phyloP scores from a whole-genome alignment of 2,797 vertebrate genomes.

The Gymnothorax javanicus region DNA sequence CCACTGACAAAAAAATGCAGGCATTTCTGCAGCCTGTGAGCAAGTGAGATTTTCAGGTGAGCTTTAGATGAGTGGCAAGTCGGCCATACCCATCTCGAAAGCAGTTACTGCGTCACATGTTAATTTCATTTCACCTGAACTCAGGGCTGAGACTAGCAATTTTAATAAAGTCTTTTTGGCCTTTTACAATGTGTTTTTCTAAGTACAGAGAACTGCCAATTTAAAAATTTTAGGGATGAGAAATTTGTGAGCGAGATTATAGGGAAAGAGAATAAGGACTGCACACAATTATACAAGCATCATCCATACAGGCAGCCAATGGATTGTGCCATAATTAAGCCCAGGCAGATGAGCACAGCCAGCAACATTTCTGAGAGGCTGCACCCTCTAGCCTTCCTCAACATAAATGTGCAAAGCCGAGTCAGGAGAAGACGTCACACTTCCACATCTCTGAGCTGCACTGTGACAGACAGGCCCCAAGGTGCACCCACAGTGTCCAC shows the following conservation, averaged over 20 bases:
- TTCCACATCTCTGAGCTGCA: neutral
- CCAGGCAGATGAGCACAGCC: neutral
- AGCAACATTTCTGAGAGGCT: neutral
- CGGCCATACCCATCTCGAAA: neutral
- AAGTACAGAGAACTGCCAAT: neutral
- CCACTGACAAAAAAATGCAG: neutral
- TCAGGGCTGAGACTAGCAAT: neutral
- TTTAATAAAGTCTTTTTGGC: neutral
- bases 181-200: neutral
- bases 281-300: neutral
- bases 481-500: neutral
- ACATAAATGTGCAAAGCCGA: neutral
- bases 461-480: conserved; percentile 11
- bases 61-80: neutral
- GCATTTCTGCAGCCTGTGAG: neutral
- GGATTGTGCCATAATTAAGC: conserved; percentile 17
- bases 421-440: neutral
- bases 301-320: conserved; percentile 7
- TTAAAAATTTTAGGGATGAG: neutral
- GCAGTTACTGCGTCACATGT: neutral
- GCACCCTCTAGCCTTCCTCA: neutral
- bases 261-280: neutral
- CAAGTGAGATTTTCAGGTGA: neutral
- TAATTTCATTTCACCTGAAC: neutral
- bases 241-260: neutral